Percentiles rank a stretch among this genome's conserved stretches.
phyloP scores from a whole-genome alignment of 2,113 vertebrate species.

The Phocoena sinus region DNA sequence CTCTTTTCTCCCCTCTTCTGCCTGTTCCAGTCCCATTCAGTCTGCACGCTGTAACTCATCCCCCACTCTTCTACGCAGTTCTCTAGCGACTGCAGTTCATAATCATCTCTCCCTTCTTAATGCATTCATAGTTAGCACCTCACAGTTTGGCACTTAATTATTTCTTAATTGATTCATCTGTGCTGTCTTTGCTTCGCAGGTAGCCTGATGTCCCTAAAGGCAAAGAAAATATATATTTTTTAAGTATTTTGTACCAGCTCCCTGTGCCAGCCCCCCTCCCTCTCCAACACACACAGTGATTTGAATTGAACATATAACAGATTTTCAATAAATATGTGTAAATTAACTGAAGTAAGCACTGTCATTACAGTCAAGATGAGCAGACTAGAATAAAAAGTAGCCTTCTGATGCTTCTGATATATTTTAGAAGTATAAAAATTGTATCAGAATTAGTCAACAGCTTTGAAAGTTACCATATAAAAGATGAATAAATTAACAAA shows the following conservation, averaged over 20 bases:
- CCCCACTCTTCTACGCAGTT: not conserved
- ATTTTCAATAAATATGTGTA: not conserved
- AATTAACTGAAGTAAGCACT: conserved; percentile 1
- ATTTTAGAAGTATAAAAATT: conserved; percentile 23
- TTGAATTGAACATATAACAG: not conserved
- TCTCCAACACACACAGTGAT: not conserved
- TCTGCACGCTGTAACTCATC: not conserved
- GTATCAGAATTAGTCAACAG: conserved; percentile 20
- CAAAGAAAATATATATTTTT: conserved; percentile 7
- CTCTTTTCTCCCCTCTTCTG: not conserved
- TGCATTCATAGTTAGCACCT: conserved; percentile 52
- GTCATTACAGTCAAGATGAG: not conserved
- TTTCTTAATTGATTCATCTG: conserved; percentile 71
- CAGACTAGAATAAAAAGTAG: not conserved
- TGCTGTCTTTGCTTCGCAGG: conserved; percentile 59
- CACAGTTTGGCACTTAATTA: conserved; percentile 67
- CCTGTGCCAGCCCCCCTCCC: not conserved
- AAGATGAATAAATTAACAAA: conserved; percentile 41
- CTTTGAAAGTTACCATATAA: conserved; percentile 6
- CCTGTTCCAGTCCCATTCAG: not conserved
- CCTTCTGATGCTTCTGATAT: not conserved
- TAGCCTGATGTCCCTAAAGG: conserved; percentile 49
- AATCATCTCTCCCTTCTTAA: conserved; percentile 51
- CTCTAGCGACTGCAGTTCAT: conserved; percentile 23
- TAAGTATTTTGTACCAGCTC: conserved; percentile 14